Conservation (phyloP, 2,888 invertebrate species). For the Cremastinae sp. region DNA sequence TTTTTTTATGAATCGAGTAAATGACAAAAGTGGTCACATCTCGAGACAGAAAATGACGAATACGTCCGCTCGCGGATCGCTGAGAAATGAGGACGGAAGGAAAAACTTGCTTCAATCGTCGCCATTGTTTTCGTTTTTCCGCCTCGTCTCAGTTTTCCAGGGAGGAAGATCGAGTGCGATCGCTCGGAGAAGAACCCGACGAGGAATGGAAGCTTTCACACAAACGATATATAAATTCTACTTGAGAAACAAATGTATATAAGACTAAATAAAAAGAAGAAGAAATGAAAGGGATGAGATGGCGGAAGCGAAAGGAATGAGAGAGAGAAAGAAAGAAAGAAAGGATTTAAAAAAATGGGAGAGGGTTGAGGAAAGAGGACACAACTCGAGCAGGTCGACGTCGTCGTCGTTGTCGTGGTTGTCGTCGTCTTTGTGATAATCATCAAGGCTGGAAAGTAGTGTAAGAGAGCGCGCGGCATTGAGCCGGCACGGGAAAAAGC, state of each 20-base stretch:
- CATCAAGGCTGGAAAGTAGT: slow-evolving; percentile 42
- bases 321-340: slow-evolving; percentile 35
- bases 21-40: background rate
- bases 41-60: no score
- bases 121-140: no score
- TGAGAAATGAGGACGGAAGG: background rate
- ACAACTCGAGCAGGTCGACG: slow-evolving; percentile 58
- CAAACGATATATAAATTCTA: slow-evolving; percentile 53
- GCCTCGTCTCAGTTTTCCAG: no score
- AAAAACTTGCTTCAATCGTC: background rate
- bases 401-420: slow-evolving; percentile 57
- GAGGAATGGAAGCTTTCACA: slow-evolving; percentile 64
- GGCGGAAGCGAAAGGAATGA: slow-evolving; percentile 42
- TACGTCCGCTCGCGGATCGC: no score
- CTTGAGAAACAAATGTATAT: slow-evolving; percentile 51
- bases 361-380: slow-evolving; percentile 54
- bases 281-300: slow-evolving; percentile 44
- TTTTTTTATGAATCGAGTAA: background rate
- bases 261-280: slow-evolving; percentile 31
- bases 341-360: slow-evolving; percentile 32
- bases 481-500: slow-evolving; percentile 69
- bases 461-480: slow-evolving; percentile 61
- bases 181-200: slow-evolving; percentile 48
- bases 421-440: slow-evolving; percentile 52
- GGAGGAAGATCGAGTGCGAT: background rate